phyloP scores from a whole-genome alignment of 2,888 invertebrate species.

The Ceramica pisi region DNA sequence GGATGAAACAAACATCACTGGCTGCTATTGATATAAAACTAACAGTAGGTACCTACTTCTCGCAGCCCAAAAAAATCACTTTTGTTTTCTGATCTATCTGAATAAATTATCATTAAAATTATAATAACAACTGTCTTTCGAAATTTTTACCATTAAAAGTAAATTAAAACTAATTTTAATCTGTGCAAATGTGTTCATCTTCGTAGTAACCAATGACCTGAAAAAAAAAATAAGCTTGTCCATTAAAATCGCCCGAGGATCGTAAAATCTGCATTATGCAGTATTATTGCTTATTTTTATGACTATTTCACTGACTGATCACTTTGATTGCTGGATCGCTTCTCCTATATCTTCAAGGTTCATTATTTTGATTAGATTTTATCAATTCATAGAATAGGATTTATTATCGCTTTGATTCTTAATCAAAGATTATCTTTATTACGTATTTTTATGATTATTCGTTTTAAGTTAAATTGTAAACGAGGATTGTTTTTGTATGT shows the following conservation, averaged over 20 bases:
- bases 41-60: not conserved
- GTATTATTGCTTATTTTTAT: slow-evolving; percentile 36
- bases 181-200: slow-evolving; percentile 28
- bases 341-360: slow-evolving; percentile 38
- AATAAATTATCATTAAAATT: not conserved
- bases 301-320: slow-evolving; percentile 28
- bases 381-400: slow-evolving; percentile 58
- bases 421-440: slow-evolving; percentile 35
- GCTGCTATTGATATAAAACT: not conserved
- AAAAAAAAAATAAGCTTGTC: slow-evolving; percentile 32
- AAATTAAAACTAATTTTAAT: slow-evolving; percentile 25
- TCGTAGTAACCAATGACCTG: slow-evolving; percentile 39
- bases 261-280: slow-evolving; percentile 42
- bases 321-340: slow-evolving; percentile 26
- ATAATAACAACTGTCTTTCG: slow-evolving; percentile 37
- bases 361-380: slow-evolving; percentile 45
- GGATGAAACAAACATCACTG: not conserved
- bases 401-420: slow-evolving; percentile 34
- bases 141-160: slow-evolving; percentile 30
- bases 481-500: slow-evolving; percentile 25
- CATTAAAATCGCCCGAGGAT: slow-evolving; percentile 29
- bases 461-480: slow-evolving; percentile 27
- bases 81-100: slow-evolving; percentile 5
- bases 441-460: slow-evolving; percentile 20
- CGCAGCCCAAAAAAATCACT: slow-evolving; percentile 3